Base-by-base conservation (phyloP, 2,888 invertebrate genomes). In the Netelia melanura region DNA sequence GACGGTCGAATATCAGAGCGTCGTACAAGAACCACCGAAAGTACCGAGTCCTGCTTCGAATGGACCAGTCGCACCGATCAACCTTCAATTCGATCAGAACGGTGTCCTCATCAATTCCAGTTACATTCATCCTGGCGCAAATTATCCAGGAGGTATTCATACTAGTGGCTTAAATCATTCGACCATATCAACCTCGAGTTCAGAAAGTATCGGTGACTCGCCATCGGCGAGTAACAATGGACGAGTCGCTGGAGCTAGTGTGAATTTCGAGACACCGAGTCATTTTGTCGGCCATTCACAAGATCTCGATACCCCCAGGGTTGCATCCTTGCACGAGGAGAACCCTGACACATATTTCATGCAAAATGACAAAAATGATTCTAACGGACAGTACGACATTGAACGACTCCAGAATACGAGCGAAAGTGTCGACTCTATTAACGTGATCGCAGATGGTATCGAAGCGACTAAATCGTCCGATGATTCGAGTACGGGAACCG, bases 21-120 rank as follows among this genome's bases (percentile, higher is more conserved):
- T 88, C 1, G 81, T 92, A 1, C 93, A 92, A 74, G 92, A 91
- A 65, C 81, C 89, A 11, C 86, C 89, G 38, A 89, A 90, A 72
- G 76, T 89, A 5, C 78, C 87, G 14, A 86, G 88, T 43, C 84
- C 88, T 0, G 23, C 81, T n/a, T 44, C 43, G 6, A 62, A 78
- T 1, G 78, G 86, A 5, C 65, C 87, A 1, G 87, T 92, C 21
- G 89, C 92, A 1, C 91, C 93, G 6, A 93, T 93, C 25, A 93
- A 93, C 87, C 85, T 94, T 3, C 93, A 94, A 76, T 94, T 93
- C 21, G 93, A 93, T 87, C 93, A 93, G 14, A 93, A 93, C 67
- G 93, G 93, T 0, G 87, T 92, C 38, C 68, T 93, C n/a, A 92
- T 93, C 6, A 93, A 93, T 81, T 91, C 93, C 0, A 93, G 86